Base-by-base conservation (phyloP, 1,140 invertebrate species). In the Neuroterus valhalla region DNA sequence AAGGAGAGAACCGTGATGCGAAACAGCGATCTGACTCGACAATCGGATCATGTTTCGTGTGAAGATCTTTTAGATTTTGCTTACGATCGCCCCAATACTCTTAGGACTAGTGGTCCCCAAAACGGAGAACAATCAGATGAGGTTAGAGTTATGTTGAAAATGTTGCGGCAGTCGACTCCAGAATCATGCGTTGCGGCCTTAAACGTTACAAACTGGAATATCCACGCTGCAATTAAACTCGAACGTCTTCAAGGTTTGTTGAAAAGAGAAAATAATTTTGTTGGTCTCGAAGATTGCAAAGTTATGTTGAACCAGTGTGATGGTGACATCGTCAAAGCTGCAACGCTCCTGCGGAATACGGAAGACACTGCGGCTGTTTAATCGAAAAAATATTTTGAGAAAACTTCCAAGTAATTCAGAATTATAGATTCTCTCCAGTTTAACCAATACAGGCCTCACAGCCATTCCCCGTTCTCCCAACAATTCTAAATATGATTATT, bases 11-110 rank as follows among this genome's bases (percentile, higher is more conserved):
- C 71, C 67, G n/a, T 78, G 15, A 12, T 74, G 14, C 66, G 66
- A 1, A 77, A 74, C 0, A 87, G 81, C 23, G 88, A 89, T 50
- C 17, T 89, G 0, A 86, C 85, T 4, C 81, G 89, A n/a, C 88
- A 89, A 42, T 88, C 89, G 15, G 95, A 97, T 86, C 96, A 96
- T 80, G 96, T 98, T 0, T 97, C 96, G 68, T 98, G 97, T 82
- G 96, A 98, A 89, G 97, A 98, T 91, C 89, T 98, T 48, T 88
- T 98, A 31, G 96, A 98, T 83, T 98, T 98, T 90, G 95, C 96
- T 6, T 94, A 96, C 83, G 94, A 96, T 81, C 95, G 95, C 71
- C 95, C 95, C 0, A 95, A 94, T 79, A 87, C 88, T 3, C 83
- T 89, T 66, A 82, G 91, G 71, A 92, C 92, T 4, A 91, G 91